phyloP scores from a whole-genome alignment of 2,113 vertebrate species.

The Phylloscopus trochilus region DNA sequence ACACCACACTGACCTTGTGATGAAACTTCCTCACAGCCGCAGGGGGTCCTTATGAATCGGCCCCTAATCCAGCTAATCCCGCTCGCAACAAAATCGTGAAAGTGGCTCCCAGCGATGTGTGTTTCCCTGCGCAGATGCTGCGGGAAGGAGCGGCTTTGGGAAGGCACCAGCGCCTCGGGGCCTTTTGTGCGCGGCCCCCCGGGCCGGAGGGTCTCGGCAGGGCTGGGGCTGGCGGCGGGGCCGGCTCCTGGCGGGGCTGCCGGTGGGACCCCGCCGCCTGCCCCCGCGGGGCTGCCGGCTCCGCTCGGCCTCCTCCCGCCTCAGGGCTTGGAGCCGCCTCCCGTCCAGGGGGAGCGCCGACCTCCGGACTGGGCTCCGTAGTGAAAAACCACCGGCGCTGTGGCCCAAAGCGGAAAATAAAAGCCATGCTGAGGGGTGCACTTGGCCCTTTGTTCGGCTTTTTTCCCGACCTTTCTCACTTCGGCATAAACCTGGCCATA shows the following conservation, averaged over 20 bases:
- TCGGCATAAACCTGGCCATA: background rate
- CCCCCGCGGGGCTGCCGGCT: background rate
- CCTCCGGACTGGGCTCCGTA: background rate
- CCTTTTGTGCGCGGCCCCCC: slow-evolving; percentile 10
- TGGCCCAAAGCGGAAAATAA: background rate
- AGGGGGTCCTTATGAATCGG: slow-evolving; percentile 82
- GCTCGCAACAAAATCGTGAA: slow-evolving; percentile 80
- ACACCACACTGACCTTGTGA: slow-evolving; percentile 78
- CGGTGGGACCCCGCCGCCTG: no score
- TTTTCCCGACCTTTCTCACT: background rate
- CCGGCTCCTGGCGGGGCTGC: background rate
- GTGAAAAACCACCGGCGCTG: background rate
- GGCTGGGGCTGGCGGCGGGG: background rate
- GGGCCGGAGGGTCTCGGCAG: background rate
- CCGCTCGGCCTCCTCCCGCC: no score
- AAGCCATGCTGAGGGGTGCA: background rate
- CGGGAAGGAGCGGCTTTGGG: slow-evolving; percentile 34
- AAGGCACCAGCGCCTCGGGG: slow-evolving; percentile 9
- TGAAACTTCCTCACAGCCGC: slow-evolving; percentile 79
- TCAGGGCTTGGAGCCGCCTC: rapidly evolving
- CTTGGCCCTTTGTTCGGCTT: background rate
- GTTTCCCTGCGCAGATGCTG: slow-evolving; percentile 67
- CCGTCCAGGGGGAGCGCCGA: rapidly evolving
- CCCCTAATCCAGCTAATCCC: slow-evolving; percentile 85
- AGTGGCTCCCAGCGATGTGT: slow-evolving; percentile 74